Evolutionary conservation across 2,888 invertebrate genomes (phyloP), one percentile per base, ranked within the genome.

Genomic region (Crocallis elinguaria): DNA sequence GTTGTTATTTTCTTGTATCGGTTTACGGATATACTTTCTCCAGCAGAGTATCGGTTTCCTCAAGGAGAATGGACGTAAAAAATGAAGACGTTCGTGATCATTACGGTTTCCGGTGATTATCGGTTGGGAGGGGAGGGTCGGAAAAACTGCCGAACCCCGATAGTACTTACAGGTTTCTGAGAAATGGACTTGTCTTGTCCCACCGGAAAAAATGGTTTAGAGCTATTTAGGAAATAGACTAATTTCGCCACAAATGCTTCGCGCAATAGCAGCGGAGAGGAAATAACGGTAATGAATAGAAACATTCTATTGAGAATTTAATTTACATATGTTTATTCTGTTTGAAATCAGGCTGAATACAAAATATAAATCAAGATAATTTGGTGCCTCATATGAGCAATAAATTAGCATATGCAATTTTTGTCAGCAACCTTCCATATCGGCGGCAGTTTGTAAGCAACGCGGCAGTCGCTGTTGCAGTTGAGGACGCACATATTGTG

Each of bases 81-180:
- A 72, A 69, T 66, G 51, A 68, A 68, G 68, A 66, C 54, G 65
- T 67, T 68, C 55, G 66, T 54, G 62, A 67, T 74, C 69, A 72
- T 75, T 73, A 71, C 66, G 43, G 64, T 59, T 66, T 62, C 64
- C 65, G 69, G 70, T 75, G 69, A 73, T 74, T 71, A 73, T 75
- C 66, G 66, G 60, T 36, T 51, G 57, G 54, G 46, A 32, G 49
- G 50, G 6, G 41, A 29, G 36, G 51, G 42, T 49, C 52, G 42
- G 57, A 48, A 55, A 58, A 56, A 56, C 49, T 50, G 54, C 48
- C 61, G 42, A 51, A 60, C 37, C 19, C 56, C 54, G 62, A 62
- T 60, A 67, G 64, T 68, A 69, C 64, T 66, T 67, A 69, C 67
- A 71, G 69, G 69, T 63, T 63, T 57, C 62, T 62, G 57, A 64